Percentiles rank a stretch among this genome's conserved stretches.
Evolutionary conservation across 2,888 invertebrate genomes (phyloP).

Genomic region (Crossocerus cetratus): DNA sequence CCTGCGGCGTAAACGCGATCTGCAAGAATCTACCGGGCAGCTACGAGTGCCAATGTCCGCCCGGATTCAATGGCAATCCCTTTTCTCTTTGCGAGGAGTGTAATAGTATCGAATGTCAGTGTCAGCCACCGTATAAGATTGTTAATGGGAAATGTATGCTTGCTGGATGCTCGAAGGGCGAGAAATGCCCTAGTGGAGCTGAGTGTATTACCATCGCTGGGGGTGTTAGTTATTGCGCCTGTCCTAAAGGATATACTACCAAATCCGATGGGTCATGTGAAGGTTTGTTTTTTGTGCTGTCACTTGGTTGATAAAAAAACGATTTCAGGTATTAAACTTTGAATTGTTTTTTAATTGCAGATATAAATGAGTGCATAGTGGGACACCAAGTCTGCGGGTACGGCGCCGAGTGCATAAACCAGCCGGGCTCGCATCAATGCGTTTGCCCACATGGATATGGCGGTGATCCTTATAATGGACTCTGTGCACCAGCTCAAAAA

Average conservation of each 20-base stretch:
- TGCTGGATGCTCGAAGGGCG: slow-evolving; percentile 88
- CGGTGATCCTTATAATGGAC: slow-evolving; percentile 89
- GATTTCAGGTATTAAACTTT: no score
- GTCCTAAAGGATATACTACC: slow-evolving; percentile 90
- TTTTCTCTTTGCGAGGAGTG: slow-evolving; percentile 92
- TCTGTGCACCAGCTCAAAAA: slow-evolving; percentile 90
- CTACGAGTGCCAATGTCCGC: slow-evolving; percentile 94
- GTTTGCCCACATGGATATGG: slow-evolving; percentile 89
- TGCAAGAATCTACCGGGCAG: slow-evolving; percentile 96
- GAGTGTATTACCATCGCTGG: slow-evolving; percentile 94
- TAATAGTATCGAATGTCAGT: slow-evolving; percentile 89
- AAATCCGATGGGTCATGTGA: slow-evolving; percentile 88
- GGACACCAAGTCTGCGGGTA: slow-evolving; percentile 88
- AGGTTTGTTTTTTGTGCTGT: slow-evolving; percentile 65
- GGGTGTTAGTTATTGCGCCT: slow-evolving; percentile 94
- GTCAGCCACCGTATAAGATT: slow-evolving; percentile 91
- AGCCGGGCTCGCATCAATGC: slow-evolving; percentile 87
- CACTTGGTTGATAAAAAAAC: no score
- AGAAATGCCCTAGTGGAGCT: slow-evolving; percentile 90
- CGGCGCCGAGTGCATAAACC: slow-evolving; percentile 91
- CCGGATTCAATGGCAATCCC: slow-evolving; percentile 93
- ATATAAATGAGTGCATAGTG: slow-evolving; percentile 90
- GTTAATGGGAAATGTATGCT: slow-evolving; percentile 90
- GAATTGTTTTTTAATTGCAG: slow-evolving; percentile 67
- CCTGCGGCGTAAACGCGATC: slow-evolving; percentile 92